Base-by-base conservation (phyloP, 2,888 invertebrate species). In the Drosophila differens region DNA sequence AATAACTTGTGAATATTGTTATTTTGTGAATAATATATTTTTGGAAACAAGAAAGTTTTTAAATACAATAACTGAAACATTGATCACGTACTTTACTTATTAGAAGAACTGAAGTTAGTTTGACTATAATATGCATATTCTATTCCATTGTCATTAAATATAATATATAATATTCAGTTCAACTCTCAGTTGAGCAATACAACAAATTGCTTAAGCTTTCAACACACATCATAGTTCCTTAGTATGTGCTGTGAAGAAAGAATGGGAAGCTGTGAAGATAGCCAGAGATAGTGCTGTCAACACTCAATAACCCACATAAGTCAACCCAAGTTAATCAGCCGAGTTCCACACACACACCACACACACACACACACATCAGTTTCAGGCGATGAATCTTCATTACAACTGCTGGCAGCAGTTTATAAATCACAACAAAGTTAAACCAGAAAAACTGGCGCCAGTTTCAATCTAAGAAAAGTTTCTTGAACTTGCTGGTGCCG, bases 401-500 rank as follows among this genome's bases (percentile, higher is more conserved):
- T 76, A 76, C 61, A 76, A 64, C 55, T 58, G 61, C 73, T 30
- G 49, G 59, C 25, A 68, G 47, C 61, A 66, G 68, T 61, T 65
- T 63, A 62, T 78, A 78, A 71, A 78, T 75, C 79, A 79, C 59
- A 78, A 70, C 74, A 71, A 41, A 53, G 33, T 39, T 30, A 22
- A 62, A 75, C 77, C 63, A 60, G 64, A 70, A 66, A 71, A 80
- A 67, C 81, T 71, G 81, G 80, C 80, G 80, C 80, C 81, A 77
- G 62, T 63, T 71, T 47, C 59, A 54, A 73, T 67, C 60, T 54
- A 66, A 79, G 70, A 32, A 82, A 73, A 89, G 85, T 86, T 86
- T 89, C 86, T 86, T 83, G 85, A 85, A 83, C 85, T 64, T 78
- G 66, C 35, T 37, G 35, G 1, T 30, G 32, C 14, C 53, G 52